phyloP scores from a whole-genome alignment of 2,888 invertebrate genomes.

The Platycheirus albimanus region DNA sequence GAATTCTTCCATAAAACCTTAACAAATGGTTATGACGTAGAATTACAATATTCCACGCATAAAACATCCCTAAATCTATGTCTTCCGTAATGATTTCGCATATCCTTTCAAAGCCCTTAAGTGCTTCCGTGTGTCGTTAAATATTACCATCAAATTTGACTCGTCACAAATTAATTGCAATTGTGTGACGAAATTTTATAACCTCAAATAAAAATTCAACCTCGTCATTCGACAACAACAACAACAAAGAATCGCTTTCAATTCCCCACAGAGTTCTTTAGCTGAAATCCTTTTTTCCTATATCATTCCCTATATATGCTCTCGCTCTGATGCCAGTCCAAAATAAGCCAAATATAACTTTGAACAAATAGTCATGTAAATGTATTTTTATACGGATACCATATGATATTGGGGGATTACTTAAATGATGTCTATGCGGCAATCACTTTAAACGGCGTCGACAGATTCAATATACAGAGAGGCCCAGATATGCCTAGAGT shows the following conservation, averaged over 20 bases:
- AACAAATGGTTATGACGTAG: constrained; percentile 21
- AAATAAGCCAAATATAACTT: constrained; percentile 68
- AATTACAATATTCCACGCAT: constrained; percentile 15
- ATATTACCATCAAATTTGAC: constrained; percentile 55
- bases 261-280: constrained; percentile 46
- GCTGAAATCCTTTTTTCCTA: constrained; percentile 15
- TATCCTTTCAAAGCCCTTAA: constrained; percentile 42
- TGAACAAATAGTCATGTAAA: constrained; percentile 61
- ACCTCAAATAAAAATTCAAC: constrained; percentile 52
- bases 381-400: background rate
- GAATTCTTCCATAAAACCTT: constrained; percentile 2
- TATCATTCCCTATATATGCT: background rate
- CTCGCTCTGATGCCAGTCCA: constrained; percentile 13
- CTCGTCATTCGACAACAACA: constrained; percentile 40
- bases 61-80: constrained; percentile 50
- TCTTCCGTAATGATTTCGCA: constrained; percentile 42
- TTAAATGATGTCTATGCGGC: constrained; percentile 73
- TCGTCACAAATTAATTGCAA: constrained; percentile 68
- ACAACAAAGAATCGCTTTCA: constrained; percentile 64
- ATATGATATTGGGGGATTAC: constrained; percentile 46
- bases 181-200: constrained; percentile 69
- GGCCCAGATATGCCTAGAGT: constrained; percentile 55
- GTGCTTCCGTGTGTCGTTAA: constrained; percentile 62
- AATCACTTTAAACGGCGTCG: constrained; percentile 72
- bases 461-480: constrained; percentile 70